Base-by-base conservation (phyloP, 2,797 vertebrate species). In the Pangasius krempfi region DNA sequence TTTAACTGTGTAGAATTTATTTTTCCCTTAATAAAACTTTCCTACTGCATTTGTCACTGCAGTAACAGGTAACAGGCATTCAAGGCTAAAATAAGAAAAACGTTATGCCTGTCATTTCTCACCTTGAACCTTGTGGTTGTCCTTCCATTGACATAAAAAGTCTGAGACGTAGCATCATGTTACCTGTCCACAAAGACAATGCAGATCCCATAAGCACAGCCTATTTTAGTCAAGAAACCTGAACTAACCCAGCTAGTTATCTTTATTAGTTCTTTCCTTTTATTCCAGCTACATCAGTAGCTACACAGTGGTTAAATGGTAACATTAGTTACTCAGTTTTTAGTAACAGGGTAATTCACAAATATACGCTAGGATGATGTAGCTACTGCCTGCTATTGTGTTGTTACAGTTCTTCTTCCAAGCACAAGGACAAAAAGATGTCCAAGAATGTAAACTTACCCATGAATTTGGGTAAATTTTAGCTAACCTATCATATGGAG, bases 1-100 rank as follows among this genome's bases (percentile, higher is more conserved):
- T 54, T 54, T 14, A 54, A 54, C 54, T 18, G 52, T 56, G 16
- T 56, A 56, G 54, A 56, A 5, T 56, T 56, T 47, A 47, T 73
- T 73, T 9, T 9, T 10, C 20, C 47, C 14, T 8, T 52, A 30
- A 78, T 76, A 30, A 75, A 78, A 52, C 47, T n/a, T 78, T 78
- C 75, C 54, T 80, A 62, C 33, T 82, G 54, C 33, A 60, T 20
- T 58, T 33, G 78, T 81, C 52, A 81, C 78, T 81, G 40, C 60
- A 56, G 79, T 82, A 62, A 62, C 56, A 40, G 79, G 79, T 82
- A 62, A 62, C 56, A 40, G 56, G 54, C 79, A 37, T 60, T 27
- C 56, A 60, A 81, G 22, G 79, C 33, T 81, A 40, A 60, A 81
- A 81, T 3, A 7, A 52, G 44, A 50, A 13, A 47, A 16, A 78